These are phyloP conservation scores for Campoletis raptor DNA, from an alignment of 2,888 invertebrate genomes.

Conservation along the genomic window DNA sequence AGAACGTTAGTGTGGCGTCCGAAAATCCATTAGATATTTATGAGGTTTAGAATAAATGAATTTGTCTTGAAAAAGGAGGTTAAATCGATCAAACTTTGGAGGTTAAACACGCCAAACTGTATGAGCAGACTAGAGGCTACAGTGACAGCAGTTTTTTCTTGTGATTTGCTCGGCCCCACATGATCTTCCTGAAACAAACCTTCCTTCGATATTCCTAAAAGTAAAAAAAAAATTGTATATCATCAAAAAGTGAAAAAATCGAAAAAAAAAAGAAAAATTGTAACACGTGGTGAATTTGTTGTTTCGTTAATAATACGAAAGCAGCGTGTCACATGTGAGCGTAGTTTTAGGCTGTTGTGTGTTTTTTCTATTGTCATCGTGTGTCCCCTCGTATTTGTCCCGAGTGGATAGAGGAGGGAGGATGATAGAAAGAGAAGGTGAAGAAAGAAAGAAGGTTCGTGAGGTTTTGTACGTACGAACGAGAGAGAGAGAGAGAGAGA, in stretches of 20 bases:
- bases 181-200: no score
- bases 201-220: no score
- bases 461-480: not conserved
- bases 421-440: not conserved
- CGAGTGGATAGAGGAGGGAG: not conserved
- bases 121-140: no score
- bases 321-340: not conserved
- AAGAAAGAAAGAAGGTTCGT: not conserved
- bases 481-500: not conserved
- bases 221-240: not conserved
- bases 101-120: no score
- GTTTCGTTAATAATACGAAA: not conserved
- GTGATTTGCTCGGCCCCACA: no score
- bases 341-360: not conserved
- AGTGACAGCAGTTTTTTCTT: no score
- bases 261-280: not conserved
- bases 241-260: not conserved
- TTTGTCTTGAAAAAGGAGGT: no score
- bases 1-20: no score
- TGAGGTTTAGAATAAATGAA: no score
- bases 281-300: not conserved
- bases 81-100: no score
- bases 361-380: conserved; percentile 13
- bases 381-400: not conserved
- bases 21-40: no score